Conservation (phyloP, 1,140 invertebrate species). For the Chironomus striatipennis region DNA sequence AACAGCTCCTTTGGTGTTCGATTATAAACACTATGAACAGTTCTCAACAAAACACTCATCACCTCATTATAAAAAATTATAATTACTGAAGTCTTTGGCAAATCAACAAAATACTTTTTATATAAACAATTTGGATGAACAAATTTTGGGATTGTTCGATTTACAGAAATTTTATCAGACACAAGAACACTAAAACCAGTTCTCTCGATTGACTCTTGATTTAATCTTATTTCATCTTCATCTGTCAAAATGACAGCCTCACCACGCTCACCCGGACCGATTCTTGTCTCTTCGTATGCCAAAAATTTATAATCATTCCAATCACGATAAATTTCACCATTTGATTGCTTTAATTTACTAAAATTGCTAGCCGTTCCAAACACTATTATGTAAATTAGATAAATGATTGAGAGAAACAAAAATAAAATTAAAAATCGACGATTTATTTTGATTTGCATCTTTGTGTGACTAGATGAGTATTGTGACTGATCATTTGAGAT, state of each 20-base stretch:
- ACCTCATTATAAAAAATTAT: slow-evolving; percentile 19
- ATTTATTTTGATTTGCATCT: slow-evolving; percentile 25
- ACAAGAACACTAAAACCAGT: slow-evolving; percentile 76
- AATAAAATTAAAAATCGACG: slow-evolving; percentile 35
- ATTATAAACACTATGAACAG: background rate
- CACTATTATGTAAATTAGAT: background rate
- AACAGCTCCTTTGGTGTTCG: background rate
- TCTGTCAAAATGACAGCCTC: slow-evolving; percentile 48
- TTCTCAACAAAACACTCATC: background rate
- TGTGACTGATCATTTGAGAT: background rate
- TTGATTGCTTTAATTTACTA: background rate
- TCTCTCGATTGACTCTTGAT: slow-evolving; percentile 53
- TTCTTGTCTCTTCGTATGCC: slow-evolving; percentile 46
- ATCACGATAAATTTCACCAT: slow-evolving; percentile 39
- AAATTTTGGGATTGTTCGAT: background rate
- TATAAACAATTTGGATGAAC: background rate
- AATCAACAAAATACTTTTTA: background rate
- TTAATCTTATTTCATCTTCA: slow-evolving; percentile 38
- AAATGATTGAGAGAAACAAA: slow-evolving; percentile 14
- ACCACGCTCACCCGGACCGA: slow-evolving; percentile 63
- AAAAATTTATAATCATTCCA: slow-evolving; percentile 63
- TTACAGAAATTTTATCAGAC: slow-evolving; percentile 65
- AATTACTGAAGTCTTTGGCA: background rate
- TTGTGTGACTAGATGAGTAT: slow-evolving; percentile 23
- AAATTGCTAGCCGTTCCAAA: background rate